These are phyloP conservation scores for Potamilus streckersoni DNA, from an alignment of 1,140 invertebrate genomes.

Conservation along the genomic window DNA sequence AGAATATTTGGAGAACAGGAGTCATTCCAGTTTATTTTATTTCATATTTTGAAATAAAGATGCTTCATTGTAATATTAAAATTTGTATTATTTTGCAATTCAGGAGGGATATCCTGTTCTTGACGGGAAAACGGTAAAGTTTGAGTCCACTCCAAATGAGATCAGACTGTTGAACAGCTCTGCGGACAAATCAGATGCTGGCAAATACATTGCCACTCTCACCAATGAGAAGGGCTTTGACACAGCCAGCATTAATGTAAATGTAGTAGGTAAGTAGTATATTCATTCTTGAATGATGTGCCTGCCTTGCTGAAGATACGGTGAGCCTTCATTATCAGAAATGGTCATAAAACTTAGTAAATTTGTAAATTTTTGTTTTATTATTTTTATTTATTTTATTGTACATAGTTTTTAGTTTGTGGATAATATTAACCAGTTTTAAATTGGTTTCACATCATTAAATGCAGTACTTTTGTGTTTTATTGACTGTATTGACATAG, in stretches of 20 bases:
- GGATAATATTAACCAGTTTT: too few relatives aligned
- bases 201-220: slow-evolving; percentile 91
- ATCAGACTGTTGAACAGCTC: slow-evolving; percentile 82
- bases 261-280: slow-evolving; percentile 75
- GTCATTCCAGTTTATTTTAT: background rate
- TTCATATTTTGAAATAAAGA: background rate
- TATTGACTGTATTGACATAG: too few relatives aligned
- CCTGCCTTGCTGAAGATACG: background rate
- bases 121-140: slow-evolving; percentile 81
- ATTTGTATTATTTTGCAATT: background rate
- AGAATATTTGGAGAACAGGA: background rate
- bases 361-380: too few relatives aligned
- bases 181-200: slow-evolving; percentile 89
- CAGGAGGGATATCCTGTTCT: slow-evolving; percentile 45
- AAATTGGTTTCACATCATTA: too few relatives aligned
- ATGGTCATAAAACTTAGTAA: too few relatives aligned
- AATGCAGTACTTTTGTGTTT: too few relatives aligned
- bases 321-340: background rate
- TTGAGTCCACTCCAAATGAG: slow-evolving; percentile 82
- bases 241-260: slow-evolving; percentile 86
- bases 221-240: slow-evolving; percentile 88
- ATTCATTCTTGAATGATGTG: background rate
- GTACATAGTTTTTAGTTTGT: too few relatives aligned
- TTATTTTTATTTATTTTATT: too few relatives aligned
- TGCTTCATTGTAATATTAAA: background rate